A percentile compares a stretch with the other conserved stretches of the same genome.
Evolutionary conservation across 2,888 invertebrate genomes (phyloP).

Genomic region (Pachliopta kotzebuea): DNA sequence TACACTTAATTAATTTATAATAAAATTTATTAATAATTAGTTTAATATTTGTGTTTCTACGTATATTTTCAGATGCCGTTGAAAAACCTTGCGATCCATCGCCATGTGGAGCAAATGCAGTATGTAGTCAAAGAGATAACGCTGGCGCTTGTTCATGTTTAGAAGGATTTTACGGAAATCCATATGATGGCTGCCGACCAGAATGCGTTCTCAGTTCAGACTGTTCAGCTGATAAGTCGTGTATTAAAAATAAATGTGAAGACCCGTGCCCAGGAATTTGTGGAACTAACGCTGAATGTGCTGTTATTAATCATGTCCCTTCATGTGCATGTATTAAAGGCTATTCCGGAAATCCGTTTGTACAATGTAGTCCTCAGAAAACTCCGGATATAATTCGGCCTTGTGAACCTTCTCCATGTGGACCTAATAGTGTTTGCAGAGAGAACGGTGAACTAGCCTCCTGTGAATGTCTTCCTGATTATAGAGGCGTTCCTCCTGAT

Average conservation of each 20-base stretch:
- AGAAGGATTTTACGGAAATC: conserved; percentile 90
- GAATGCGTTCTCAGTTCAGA: conserved; percentile 93
- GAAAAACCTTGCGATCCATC: conserved; percentile 91
- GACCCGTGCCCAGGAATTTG: conserved; percentile 94
- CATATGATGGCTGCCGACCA: conserved; percentile 91
- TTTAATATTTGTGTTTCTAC: neutral
- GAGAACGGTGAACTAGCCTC: conserved; percentile 87
- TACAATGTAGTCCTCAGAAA: conserved; percentile 58
- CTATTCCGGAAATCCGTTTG: conserved; percentile 86
- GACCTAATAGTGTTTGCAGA: conserved; percentile 88
- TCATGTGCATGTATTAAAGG: conserved; percentile 88
- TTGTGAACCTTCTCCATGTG: conserved; percentile 88
- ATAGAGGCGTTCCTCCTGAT: conserved; percentile 85
- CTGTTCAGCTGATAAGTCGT: conserved; percentile 90
- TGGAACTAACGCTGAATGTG: conserved; percentile 90
- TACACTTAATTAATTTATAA: neutral
- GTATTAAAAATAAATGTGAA: conserved; percentile 89
- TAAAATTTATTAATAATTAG: neutral
- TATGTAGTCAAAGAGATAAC: conserved; percentile 87
- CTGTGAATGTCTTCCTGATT: conserved; percentile 85
- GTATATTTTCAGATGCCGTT: conserved; percentile 71
- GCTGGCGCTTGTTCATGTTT: conserved; percentile 91
- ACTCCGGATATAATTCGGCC: conserved; percentile 75
- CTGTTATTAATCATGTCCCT: conserved; percentile 92
- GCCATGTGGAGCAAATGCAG: conserved; percentile 92